phyloP scores from a whole-genome alignment of 2,888 invertebrate genomes.

The Melitaea athalia region DNA sequence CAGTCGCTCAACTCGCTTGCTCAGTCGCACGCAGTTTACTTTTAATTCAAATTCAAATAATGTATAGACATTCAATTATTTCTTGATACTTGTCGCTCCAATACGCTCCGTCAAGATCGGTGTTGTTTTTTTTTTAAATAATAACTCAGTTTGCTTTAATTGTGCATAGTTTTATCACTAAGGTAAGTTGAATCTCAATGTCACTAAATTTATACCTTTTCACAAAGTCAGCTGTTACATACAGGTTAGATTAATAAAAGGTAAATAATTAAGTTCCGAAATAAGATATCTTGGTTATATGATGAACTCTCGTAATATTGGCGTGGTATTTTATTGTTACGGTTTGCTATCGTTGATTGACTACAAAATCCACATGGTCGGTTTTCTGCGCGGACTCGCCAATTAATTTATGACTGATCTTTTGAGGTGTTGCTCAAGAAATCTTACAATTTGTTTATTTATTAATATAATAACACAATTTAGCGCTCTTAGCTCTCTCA shows the following conservation, averaged over 20 bases:
- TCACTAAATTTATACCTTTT: slow-evolving; percentile 9
- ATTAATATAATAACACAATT: not conserved
- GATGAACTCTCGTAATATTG: slow-evolving; percentile 12
- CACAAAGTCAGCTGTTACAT: slow-evolving; percentile 37
- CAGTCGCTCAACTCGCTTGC: slow-evolving; percentile 47
- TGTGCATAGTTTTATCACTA: slow-evolving; percentile 31
- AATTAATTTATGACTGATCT: slow-evolving; percentile 7
- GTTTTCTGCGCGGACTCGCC: slow-evolving; percentile 18
- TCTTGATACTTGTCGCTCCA: slow-evolving; percentile 52
- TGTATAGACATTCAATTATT: slow-evolving; percentile 55
- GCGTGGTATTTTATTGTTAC: slow-evolving; percentile 18
- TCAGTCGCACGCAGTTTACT: slow-evolving; percentile 56
- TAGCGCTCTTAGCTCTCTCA: not conserved
- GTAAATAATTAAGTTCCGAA: slow-evolving; percentile 29
- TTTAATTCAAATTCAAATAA: slow-evolving; percentile 61
- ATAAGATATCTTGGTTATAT: slow-evolving; percentile 20
- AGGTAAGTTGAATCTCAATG: slow-evolving; percentile 37
- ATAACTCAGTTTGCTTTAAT: slow-evolving; percentile 22
- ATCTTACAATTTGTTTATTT: not conserved
- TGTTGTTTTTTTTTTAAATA: slow-evolving; percentile 29
- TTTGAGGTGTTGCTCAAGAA: not conserved
- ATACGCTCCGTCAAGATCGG: slow-evolving; percentile 45
- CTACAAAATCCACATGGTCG: slow-evolving; percentile 28
- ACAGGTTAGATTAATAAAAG: slow-evolving; percentile 38
- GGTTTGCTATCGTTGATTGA: slow-evolving; percentile 15